Evolutionary conservation across 2,797 vertebrate genomes (phyloP), one percentile per base, ranked within the genome.

Genomic region (Merluccius polli): DNA sequence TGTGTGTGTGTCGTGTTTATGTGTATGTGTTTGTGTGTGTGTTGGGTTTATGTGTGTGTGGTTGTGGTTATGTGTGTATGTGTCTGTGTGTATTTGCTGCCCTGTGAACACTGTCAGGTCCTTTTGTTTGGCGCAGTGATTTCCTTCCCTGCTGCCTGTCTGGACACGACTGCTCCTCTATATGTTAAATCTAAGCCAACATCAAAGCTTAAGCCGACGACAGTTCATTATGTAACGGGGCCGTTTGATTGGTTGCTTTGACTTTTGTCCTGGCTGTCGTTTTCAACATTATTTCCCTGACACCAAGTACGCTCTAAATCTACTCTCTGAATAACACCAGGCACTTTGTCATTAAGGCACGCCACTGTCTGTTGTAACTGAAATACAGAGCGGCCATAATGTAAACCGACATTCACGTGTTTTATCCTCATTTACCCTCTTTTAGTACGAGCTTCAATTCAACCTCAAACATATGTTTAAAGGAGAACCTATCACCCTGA

Each of bases 121-220:
- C 71, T 81, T n/a, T 87, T 89, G 85, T 89, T 80, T 72, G 72
- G 38, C 76, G 48, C 82, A 86, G 75, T 78, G 82, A 86, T 84
- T n/a, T 80, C 86, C 78, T 75, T 78, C 35, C 29, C 70, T 83
- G 79, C 78, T 78, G 79, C 88, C 88, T 90, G 83, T 84, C 79
- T 79, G 0, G 27, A 80, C 79, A 80, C 78, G 85, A 88, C 85
- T 82, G 59, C 79, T 27, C 75, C 77, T 29, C 79, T 77, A 82
- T 86, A 86, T 84, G 72, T 80, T 81, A 77, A 83, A 86, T 78
- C 78, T 24, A 83, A 32, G 52, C 70, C 78, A 86, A 79, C 71
- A 73, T 32, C 15, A 70, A 70, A 13, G 9, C 30, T 33, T 2
- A 24, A 65, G 59, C 5, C 59, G 24, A 65, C 59, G 59, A 44